Evolutionary conservation across 2,888 invertebrate species (phyloP), one percentile per base, ranked within the genome.

Genomic region (Seira musarum): DNA sequence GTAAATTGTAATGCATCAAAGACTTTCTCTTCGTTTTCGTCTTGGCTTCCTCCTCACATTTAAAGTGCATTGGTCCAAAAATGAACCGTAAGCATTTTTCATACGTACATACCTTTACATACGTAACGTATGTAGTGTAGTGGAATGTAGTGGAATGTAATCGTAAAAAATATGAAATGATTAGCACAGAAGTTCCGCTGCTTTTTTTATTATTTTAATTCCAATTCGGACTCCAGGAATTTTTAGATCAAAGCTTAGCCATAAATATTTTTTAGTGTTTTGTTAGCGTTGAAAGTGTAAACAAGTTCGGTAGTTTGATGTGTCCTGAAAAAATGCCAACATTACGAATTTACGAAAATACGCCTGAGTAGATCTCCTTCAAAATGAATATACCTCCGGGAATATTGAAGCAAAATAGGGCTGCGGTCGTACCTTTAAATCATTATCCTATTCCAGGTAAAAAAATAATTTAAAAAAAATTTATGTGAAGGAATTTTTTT

Each of bases 371-470:
- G 1, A 22, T 67, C 2, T 5, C 10, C 6, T n/a, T 10, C 49
- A 69, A n/a, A 21, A 76, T 76, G 76, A 76, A 3, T 35, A 1
- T 67, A 10, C 76, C 69, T 19, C 10, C 64, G 6, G 69, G 76
- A 5, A 76, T 76, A 53, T 60, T 76, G 13, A 76, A 76, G 17
- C 68, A 76, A 17, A 69, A 17, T 30, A 69, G 64, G 17, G 67
- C 24, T 1, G 53, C 66, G 8, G 69, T 76, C n/a, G 49, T 40
- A n/a, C 76, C 76, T 35, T 8, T 76, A 8, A 46, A 76, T 61
- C 60, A 69, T 0, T 69, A 17, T 46, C 64, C 67, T 0, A 13
- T 72, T 2, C 15, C 46, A 13, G 72, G 73, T 66, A 66, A 49
- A 22, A 1, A 35, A 6, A 60, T n/a, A n/a, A 61, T 21, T 35